phyloP scores from a whole-genome alignment of 1,140 invertebrate genomes.

The Pseudomyrmex sp. region DNA sequence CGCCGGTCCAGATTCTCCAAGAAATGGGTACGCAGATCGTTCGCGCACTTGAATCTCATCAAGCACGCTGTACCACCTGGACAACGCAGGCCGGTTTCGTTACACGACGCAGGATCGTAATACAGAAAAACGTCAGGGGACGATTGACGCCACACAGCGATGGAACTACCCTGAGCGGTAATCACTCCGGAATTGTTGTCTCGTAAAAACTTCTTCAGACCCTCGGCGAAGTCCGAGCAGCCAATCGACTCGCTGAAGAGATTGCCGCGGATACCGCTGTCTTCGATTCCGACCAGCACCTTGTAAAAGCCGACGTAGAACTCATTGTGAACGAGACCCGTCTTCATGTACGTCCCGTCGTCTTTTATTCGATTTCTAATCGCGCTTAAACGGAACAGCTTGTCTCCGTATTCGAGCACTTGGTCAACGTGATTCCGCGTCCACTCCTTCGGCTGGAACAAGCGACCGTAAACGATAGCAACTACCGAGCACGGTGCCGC shows the following conservation, averaged over 20 bases:
- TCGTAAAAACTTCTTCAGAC: conserved; percentile 72
- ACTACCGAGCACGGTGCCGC: conserved; percentile 71
- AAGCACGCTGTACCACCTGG: conserved; percentile 69
- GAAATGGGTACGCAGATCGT: conserved; percentile 70
- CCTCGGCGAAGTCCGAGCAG: conserved; percentile 73
- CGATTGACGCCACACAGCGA: conserved; percentile 75
- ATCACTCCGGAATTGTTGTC: conserved; percentile 73
- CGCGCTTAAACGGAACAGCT: conserved; percentile 73
- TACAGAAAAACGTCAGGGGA: conserved; percentile 62
- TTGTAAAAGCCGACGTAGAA: conserved; percentile 79
- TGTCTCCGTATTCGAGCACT: conserved; percentile 76
- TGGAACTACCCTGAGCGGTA: conserved; percentile 74
- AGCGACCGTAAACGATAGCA: conserved; percentile 72
- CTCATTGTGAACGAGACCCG: conserved; percentile 72
- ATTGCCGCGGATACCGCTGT: conserved; percentile 72
- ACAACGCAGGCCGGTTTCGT: conserved; percentile 61
- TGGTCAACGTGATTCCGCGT: conserved; percentile 68
- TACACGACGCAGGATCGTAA: conserved; percentile 73
- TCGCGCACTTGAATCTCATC: conserved; percentile 71
- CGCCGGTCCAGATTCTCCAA: conserved; percentile 68
- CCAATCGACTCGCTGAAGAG: conserved; percentile 71
- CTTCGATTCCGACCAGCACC: conserved; percentile 69
- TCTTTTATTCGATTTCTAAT: conserved; percentile 62
- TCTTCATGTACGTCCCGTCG: conserved; percentile 70
- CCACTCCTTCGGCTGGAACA: conserved; percentile 77